Conservation (phyloP, 2,797 vertebrate genomes). For the Microchirus variegatus region DNA sequence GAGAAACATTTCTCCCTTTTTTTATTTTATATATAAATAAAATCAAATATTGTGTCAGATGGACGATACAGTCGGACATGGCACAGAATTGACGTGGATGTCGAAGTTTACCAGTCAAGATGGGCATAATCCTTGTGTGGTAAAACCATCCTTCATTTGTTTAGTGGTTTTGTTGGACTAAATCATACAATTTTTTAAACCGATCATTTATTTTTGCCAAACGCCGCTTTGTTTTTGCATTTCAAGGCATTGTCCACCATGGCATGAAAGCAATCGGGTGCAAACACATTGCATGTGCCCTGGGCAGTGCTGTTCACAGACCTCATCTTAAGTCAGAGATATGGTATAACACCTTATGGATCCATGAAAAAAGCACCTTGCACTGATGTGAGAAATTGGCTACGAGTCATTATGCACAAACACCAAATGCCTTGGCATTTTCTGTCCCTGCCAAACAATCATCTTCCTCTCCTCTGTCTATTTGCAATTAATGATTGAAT, state of each 20-base stretch:
- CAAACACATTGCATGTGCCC: constrained; percentile 68
- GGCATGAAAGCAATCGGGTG: constrained; percentile 70
- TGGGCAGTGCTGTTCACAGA: constrained; percentile 62
- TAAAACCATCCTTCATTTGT: not conserved
- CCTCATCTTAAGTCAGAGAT: constrained; percentile 72
- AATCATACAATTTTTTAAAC: constrained; percentile 8
- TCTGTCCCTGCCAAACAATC: constrained; percentile 76
- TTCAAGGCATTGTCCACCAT: constrained; percentile 55
- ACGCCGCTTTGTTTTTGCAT: constrained; percentile 45
- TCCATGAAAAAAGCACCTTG: constrained; percentile 74
- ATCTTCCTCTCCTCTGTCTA: constrained; percentile 78
- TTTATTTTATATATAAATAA: constrained; percentile 54
- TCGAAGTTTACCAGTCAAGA: constrained; percentile 45
- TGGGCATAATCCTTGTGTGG: constrained; percentile 25
- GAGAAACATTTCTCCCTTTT: constrained; percentile 33
- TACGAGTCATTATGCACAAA: constrained; percentile 80
- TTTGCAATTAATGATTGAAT: constrained; percentile 84
- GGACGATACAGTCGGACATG: constrained; percentile 59
- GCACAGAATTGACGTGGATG: constrained; percentile 41
- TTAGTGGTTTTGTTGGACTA: constrained; percentile 20
- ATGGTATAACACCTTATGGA: constrained; percentile 71
- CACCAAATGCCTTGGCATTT: constrained; percentile 77
- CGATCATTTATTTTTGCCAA: constrained; percentile 36
- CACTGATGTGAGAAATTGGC: constrained; percentile 79
- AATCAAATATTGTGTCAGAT: constrained; percentile 47